Base-by-base conservation (phyloP, 1,140 invertebrate species). In the Rhyzopertha dominica region DNA sequence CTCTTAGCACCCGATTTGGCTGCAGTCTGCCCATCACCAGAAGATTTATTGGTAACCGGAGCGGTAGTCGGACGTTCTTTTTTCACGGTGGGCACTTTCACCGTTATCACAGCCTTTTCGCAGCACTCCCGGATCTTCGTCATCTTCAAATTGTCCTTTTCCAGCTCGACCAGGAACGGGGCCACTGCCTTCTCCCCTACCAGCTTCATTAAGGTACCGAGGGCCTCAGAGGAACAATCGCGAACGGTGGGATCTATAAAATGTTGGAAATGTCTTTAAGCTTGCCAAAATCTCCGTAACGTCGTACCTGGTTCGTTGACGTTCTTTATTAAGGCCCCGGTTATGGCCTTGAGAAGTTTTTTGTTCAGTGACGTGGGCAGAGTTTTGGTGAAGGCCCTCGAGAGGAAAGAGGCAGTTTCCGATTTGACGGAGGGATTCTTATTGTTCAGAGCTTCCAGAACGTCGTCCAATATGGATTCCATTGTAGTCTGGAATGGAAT, bases 391-490 rank as follows among this genome's bases (percentile, higher is more conserved):
- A 98, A 86, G 24, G 84, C 84, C 43, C 95, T 75, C 0, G 87
- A 77, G 31, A 98, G 63, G 66, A 96, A 98, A n/a, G 81, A 63
- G 1, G 88, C 82, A 2, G 90, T 94, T 73, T 98, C 95, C 0
- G 88, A 79, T 69, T 95, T 96, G 1, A 98, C 90, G 8, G 79
- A 80, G 0, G 95, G 95, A 73, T 97, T 98, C 71, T 98, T 98
- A 67, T 95, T 95, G 18, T 86, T 85, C 25, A 99, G 74, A 0
- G 90, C 84, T 47, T 84, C 84, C 1, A 89, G 53, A 12, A 84
- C 70, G 56, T 94, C 89, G 65, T 98, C 94, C 53, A 85, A 76
- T 55, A 98, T 87, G 1, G 79, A 71, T 71, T 98, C 95, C 4
- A 98, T 72, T 43, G 74, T 86, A 20, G 87, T 89, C 82, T 90